These are phyloP conservation scores for Ochropleura plecta DNA, from an alignment of 2,888 invertebrate species.

Conservation along the genomic window DNA sequence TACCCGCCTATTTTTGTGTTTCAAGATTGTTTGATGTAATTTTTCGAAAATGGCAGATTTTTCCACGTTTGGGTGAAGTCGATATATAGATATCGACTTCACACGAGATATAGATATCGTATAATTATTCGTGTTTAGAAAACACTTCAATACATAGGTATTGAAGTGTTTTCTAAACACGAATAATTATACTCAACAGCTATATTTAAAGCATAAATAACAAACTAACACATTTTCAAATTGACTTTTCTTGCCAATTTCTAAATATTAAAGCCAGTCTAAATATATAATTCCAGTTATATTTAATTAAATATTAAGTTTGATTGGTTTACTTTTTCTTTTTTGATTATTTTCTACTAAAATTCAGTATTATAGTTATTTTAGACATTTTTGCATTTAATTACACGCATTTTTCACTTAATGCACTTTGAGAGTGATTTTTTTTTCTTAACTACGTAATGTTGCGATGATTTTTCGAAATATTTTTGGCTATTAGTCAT, in stretches of 20 bases:
- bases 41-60: constrained; percentile 6
- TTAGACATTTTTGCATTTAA: constrained; percentile 68
- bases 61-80: background rate
- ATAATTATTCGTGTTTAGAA: background rate
- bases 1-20: constrained; percentile 25
- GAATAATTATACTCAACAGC: constrained; percentile 10
- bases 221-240: constrained; percentile 18
- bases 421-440: constrained; percentile 64
- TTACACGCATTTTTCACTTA: constrained; percentile 61
- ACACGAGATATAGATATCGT: too few relatives aligned
- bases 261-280: constrained; percentile 70
- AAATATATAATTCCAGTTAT: constrained; percentile 73
- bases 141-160: background rate
- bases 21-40: background rate
- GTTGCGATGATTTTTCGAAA: constrained; percentile 64
- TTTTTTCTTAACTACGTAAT: constrained; percentile 62
- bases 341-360: constrained; percentile 58
- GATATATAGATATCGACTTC: too few relatives aligned
- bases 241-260: constrained; percentile 57
- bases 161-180: background rate
- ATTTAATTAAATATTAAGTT: constrained; percentile 65
- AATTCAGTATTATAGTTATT: constrained; percentile 71
- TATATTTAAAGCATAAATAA: background rate
- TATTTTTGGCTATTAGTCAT: constrained; percentile 71
- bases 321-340: constrained; percentile 62